Base-by-base conservation (phyloP, 2,888 invertebrate species). In the Euclidia mi region DNA sequence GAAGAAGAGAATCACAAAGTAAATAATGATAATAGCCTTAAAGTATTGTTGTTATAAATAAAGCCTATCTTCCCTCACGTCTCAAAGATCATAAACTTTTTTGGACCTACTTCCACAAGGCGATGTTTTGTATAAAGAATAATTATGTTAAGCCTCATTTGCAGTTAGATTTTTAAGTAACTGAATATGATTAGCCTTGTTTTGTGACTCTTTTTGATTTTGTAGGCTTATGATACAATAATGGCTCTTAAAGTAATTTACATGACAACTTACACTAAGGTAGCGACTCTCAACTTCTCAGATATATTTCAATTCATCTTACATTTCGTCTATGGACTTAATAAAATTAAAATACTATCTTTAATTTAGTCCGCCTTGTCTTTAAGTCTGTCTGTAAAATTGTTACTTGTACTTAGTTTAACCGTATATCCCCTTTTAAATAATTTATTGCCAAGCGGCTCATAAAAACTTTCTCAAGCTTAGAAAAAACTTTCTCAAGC, bases 391-490 rank as follows among this genome's bases (percentile, higher is more conserved):
- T n/a, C n/a, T n/a, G n/a, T n/a, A n/a, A n/a, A n/a, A n/a, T n/a
- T n/a, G n/a, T n/a, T n/a, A n/a, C n/a, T n/a, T n/a, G n/a, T n/a
- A n/a, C n/a, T n/a, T n/a, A n/a, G n/a, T n/a, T 6, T 20, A 9
- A 12, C 45, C 15, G 20, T 31, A 14, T 11, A 25, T 17, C 10
- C 35, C 4, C 7, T 2, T n/a, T 29, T 9, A 62, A 47, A 58
- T 58, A 62, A 48, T 56, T 52, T n/a, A 9, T n/a, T 11, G 40
- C 17, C 25, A 34, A 34, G 28, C 20, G 32, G 4, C 6, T 46
- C 20, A 15, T 55, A 59, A 55, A 71, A 56, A 56, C 29, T 52
- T 52, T 53, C 52, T 41, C 15, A 43, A 60, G 56, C 28, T 10
- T 32, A 38, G 48, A 40, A 42, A 42, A 49, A 57, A 61, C 29